Conservation (phyloP, 2,797 vertebrate species). For the Triplophysa yarkandensis region DNA sequence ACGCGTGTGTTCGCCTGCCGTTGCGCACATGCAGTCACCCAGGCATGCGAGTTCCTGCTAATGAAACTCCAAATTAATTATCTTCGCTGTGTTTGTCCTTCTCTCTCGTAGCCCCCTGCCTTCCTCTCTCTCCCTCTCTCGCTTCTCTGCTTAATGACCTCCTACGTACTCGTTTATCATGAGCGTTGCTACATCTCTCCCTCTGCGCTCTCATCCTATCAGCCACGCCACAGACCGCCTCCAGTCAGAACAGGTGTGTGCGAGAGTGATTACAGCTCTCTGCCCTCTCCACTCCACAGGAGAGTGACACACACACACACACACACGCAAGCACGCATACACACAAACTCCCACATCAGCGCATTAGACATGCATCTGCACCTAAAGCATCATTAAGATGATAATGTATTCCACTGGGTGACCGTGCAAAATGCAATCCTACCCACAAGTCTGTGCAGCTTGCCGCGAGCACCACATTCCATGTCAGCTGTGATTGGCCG, state of each 20-base stretch:
- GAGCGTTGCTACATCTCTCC: constrained; percentile 60
- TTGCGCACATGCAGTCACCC: constrained; percentile 55
- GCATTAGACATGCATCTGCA: constrained; percentile 63
- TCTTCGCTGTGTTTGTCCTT: constrained; percentile 70
- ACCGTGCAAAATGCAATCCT: constrained; percentile 57
- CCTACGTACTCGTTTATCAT: constrained; percentile 76
- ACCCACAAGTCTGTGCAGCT: constrained; percentile 61
- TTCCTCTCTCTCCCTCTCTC: constrained; percentile 54
- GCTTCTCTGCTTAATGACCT: constrained; percentile 70
- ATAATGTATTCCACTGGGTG: constrained; percentile 76
- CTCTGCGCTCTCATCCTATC: constrained; percentile 35
- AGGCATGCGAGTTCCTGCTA: constrained; percentile 60
- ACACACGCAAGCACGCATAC: constrained; percentile 66
- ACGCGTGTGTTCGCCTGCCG: not conserved
- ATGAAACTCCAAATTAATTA: constrained; percentile 76
- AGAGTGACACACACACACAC: constrained; percentile 54
- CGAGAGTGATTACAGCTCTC: constrained; percentile 64
- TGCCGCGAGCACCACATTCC: constrained; percentile 65
- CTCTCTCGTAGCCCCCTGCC: constrained; percentile 35
- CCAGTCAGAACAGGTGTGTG: constrained; percentile 74
- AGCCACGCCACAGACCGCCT: constrained; percentile 54
- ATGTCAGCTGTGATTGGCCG: constrained; percentile 56
- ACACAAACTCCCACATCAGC: constrained; percentile 67
- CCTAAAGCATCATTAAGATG: constrained; percentile 73
- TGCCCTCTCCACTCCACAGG: constrained; percentile 52